These are phyloP conservation scores for Arctocebus calabarensis DNA, from an alignment of 2,797 vertebrate species.

Conservation along the genomic window DNA sequence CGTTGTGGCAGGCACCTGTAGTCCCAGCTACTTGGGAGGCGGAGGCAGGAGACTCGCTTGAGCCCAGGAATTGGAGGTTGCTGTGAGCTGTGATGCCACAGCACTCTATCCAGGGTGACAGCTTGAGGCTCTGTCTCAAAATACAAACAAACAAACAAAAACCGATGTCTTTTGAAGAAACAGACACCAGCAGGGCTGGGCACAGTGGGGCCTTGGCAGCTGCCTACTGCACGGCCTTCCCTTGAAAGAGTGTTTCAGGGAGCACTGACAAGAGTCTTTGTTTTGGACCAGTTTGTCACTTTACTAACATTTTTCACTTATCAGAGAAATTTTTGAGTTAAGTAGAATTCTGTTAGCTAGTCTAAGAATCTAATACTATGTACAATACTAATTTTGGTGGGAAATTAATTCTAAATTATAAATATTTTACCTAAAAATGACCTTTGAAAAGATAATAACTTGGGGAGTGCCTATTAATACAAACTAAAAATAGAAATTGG, in stretches of 20 bases:
- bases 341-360: constrained; percentile 4
- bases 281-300: not conserved
- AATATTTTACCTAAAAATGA: not conserved
- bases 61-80: too few relatives aligned
- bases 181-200: not conserved
- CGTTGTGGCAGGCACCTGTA: too few relatives aligned
- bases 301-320: not conserved
- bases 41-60: too few relatives aligned
- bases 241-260: not conserved
- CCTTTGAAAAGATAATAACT: not conserved
- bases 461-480: not conserved
- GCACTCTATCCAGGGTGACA: too few relatives aligned
- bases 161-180: not conserved
- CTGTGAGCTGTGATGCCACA: too few relatives aligned
- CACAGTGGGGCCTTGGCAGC: accelerated
- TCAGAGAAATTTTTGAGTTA: not conserved
- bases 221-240: not conserved
- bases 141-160: not conserved
- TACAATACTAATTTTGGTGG: not conserved
- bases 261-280: not conserved
- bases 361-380: not conserved
- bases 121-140: too few relatives aligned
- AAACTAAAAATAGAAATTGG: not conserved
- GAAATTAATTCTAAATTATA: not conserved
- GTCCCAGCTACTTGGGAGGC: too few relatives aligned